Conservation (phyloP, 2,113 vertebrate genomes). For the Corythornis cristatus region DNA sequence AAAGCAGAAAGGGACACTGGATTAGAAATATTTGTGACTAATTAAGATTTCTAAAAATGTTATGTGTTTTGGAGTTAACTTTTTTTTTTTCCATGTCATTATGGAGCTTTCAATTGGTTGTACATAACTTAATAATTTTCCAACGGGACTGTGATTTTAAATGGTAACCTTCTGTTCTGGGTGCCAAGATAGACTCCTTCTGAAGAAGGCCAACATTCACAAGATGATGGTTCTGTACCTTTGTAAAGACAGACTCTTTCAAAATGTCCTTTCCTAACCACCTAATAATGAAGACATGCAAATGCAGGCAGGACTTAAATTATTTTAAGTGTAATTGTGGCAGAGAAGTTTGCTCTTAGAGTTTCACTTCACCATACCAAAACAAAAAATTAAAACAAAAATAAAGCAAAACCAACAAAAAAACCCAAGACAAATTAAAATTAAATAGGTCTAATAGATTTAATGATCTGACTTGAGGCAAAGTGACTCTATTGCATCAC, state of each 20-base stretch:
- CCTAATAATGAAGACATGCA: not conserved
- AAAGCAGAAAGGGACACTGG: not conserved
- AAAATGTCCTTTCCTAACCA: not conserved
- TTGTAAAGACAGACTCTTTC: not conserved
- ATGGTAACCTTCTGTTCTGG: not conserved
- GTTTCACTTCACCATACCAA: not conserved
- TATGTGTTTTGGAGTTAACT: not conserved
- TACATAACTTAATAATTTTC: fast-evolving
- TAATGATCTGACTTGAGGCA: not conserved
- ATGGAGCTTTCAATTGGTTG: not conserved
- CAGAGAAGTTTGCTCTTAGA: not conserved
- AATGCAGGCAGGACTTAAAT: not conserved
- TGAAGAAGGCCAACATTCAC: not conserved
- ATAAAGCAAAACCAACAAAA: no score
- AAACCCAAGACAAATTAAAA: not conserved
- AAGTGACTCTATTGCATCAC: not conserved
- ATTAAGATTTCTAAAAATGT: not conserved
- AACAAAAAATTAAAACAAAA: not conserved
- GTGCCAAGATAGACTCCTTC: not conserved
- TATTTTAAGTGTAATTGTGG: not conserved
- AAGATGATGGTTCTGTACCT: not conserved
- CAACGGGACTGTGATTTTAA: not conserved
- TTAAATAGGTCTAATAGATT: not conserved
- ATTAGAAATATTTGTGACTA: not conserved
- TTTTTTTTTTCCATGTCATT: not conserved